These are phyloP conservation scores for Potamarius usumacintae DNA, from an alignment of 2,113 vertebrate genomes.

Conservation along the genomic window DNA sequence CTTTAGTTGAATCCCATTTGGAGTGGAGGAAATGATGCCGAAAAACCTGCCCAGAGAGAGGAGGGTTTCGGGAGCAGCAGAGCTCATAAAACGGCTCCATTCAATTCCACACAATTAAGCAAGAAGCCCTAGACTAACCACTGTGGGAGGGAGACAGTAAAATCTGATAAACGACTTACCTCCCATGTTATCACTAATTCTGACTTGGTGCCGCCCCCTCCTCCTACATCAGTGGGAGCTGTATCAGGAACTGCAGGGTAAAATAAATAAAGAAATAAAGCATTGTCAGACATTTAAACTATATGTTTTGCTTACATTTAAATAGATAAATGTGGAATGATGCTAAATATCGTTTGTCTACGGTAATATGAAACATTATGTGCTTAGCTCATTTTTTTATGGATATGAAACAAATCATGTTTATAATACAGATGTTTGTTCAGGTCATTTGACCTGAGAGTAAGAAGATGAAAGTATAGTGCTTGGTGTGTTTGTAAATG, in stretches of 20 bases:
- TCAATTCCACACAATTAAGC: constrained; percentile 79
- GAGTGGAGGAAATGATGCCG: constrained; percentile 59
- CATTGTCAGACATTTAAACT: background rate
- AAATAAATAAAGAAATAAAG: constrained; percentile 47
- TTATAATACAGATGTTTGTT: background rate
- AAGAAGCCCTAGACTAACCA: constrained; percentile 53
- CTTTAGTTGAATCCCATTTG: constrained; percentile 53
- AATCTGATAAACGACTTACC: constrained; percentile 86
- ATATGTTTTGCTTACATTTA: background rate
- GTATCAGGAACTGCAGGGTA: constrained; percentile 83
- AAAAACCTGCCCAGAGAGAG: constrained; percentile 51
- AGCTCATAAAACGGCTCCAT: constrained; percentile 67
- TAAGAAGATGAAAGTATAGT: background rate
- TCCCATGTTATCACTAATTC: constrained; percentile 98
- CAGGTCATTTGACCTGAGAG: background rate
- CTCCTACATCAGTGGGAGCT: constrained; percentile 89
- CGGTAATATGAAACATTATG: no score
- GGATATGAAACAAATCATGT: background rate
- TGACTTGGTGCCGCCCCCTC: constrained; percentile 93
- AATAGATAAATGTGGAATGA: background rate
- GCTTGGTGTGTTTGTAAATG: background rate
- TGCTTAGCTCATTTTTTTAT: background rate
- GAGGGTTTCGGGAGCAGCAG: constrained; percentile 46
- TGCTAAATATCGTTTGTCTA: background rate
- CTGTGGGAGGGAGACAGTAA: constrained; percentile 57